Base-by-base conservation (phyloP, 2,113 vertebrate species). In the Daboia siamensis region DNA sequence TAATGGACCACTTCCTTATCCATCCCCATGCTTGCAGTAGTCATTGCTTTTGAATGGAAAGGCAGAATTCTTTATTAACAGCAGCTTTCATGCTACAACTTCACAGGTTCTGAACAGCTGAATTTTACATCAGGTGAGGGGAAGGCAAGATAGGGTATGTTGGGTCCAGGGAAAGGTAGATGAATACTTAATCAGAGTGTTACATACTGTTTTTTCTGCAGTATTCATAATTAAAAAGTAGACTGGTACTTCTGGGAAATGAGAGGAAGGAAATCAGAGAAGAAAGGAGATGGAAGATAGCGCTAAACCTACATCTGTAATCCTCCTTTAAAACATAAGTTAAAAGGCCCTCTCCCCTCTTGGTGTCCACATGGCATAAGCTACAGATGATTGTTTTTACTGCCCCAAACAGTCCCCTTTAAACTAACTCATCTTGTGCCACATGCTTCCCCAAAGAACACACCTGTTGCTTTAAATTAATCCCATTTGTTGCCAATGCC, bases 351-450 rank as follows among this genome's bases (percentile, higher is more conserved):
- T 44, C 26, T n/a, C 54, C 44, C 48, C 39, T 21, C 39, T 44
- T 88, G 11, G 52, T 13, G 46, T 74, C 85, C 86, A 74, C 59
- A 51, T 88, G 59, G 26, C 57, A 91, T 94, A 96, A 94, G 91
- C 93, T 95, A 91, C 92, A 92, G 91, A 87, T 87, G 85, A 52
- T 6, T 94, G 24, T 48, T 29, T 29, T 33, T 57, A 93, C 94
- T 95, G 5, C 11, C n/a, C 54, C 54, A 55, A 55, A 55, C 13
- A 55, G 54, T 55, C 54, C 91, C 90, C 95, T 93, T 96, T 93
- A 87, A 94, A 20, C 94, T 94, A 95, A 94, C 95, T 90, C 39
- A 33, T 11, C 44, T 55, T 90, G 12, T 69, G 33, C 15, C 91
- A 91, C 61, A 93, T 90, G 0, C 74, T 7, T 8, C 39, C 5